phyloP scores from a whole-genome alignment of 2,797 vertebrate genomes.

The Serranus cabrilla region DNA sequence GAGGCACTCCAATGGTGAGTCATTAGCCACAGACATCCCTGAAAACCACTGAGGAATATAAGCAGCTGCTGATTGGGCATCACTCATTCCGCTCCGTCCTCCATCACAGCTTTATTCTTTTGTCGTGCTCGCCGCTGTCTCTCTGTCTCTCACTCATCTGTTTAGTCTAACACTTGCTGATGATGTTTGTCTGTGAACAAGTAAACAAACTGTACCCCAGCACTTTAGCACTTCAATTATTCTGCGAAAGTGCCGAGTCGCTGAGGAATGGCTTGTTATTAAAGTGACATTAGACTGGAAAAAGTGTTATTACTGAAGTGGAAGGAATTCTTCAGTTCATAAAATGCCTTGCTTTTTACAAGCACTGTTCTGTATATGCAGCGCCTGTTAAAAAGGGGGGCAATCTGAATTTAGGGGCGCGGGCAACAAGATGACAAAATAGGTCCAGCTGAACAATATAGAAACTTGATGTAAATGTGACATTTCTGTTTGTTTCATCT shows the following conservation, averaged over 20 bases:
- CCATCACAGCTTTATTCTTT: constrained; percentile 11
- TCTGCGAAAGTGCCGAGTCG: constrained; percentile 15
- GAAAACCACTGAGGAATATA: constrained; percentile 65
- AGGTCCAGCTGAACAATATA: too few species aligned
- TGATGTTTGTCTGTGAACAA: constrained; percentile 50
- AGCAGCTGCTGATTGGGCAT: constrained; percentile 70
- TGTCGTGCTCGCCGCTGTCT: constrained; percentile 1
- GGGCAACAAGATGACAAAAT: too few species aligned
- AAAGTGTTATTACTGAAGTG: constrained; percentile 38
- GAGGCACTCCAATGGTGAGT: constrained; percentile 75
- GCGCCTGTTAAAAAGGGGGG: not conserved
- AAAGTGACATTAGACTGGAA: constrained; percentile 34
- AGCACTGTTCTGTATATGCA: not conserved
- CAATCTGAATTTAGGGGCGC: not conserved
- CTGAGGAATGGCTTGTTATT: constrained; percentile 46
- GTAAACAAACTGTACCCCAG: constrained; percentile 54
- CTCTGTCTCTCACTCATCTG: constrained; percentile 38
- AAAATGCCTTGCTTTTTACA: constrained; percentile 35
- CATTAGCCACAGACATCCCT: constrained; percentile 77
- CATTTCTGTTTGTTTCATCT: too few species aligned
- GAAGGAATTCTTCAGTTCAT: constrained; percentile 43
- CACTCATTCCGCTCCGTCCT: constrained; percentile 38
- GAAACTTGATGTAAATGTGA: too few species aligned
- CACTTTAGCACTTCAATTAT: constrained; percentile 21
- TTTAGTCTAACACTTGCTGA: constrained; percentile 43